Evolutionary conservation across 2,888 invertebrate genomes (phyloP), one percentile per base, ranked within the genome.

Genomic region (Galeopsomyia nigrocyanea): DNA sequence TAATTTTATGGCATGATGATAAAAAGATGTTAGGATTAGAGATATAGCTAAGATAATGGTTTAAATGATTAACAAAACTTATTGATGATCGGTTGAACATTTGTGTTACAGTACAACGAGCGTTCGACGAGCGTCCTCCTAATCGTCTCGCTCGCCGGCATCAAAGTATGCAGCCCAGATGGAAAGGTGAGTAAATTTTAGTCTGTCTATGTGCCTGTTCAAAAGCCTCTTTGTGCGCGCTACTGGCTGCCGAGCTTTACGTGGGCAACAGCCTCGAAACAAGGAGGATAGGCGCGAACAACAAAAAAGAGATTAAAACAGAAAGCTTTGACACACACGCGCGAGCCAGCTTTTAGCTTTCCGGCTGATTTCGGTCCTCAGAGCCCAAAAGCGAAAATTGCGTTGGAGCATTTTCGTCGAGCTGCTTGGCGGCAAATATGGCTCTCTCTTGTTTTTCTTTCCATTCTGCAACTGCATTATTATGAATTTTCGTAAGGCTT

Each of bases 81-180:
- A 22, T 76, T 69, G 76, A 39, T 39, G 7, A 39, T 39, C 5
- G 10, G 7, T 13, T 39, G 13, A 39, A 39, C 7, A 39, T 80
- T 79, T 82, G 80, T 87, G 80, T 89, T 89, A 76, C 90, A 92
- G 92, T 90, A 90, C 82, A 89, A 88, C 83, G 90, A 90, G 82
- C 88, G 89, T 80, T 92, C 91, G 81, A 92, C 92, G 80, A 90
- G 92, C 60, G 93, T 94, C 77, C 88, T 93, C 75, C 88, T 94
- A 82, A 91, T 93, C 81, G 90, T 94, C 78, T 93, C 39, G 39
- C 39, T 39, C 1, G 39, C 39, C 39, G 39, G 39, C 39, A 39
- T 39, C 39, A 39, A 39, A 39, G 39, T 39, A 39, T 39, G 39
- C 39, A 39, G 39, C 13, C 53, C 49, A 64, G 16, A 92, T 87